Base-by-base conservation (phyloP, 2,888 invertebrate species). In the Caenorhabditis macrosperma region DNA sequence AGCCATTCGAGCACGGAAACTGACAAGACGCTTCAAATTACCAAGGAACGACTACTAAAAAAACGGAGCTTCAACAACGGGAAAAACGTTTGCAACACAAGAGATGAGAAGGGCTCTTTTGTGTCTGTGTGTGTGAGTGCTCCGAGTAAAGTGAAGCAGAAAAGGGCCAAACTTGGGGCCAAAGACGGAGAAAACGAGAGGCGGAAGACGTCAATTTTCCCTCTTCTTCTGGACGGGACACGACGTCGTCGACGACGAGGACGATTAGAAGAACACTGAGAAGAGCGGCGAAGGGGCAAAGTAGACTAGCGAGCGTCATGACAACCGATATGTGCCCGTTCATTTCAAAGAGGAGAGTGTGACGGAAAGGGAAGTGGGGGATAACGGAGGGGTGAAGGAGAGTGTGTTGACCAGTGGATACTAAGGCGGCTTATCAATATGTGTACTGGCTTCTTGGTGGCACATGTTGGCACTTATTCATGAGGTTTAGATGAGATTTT, bases 201-300 rank as follows among this genome's bases (percentile, higher is more conserved):
- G 52, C 59, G 76, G 64, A 64, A 76, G 67, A 76, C 71, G 66
- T 60, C 66, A 74, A 67, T 66, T 64, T 66, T 74, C 64, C 46
- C 24, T 24, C 50, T 46, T 24, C 33, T 30, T 22, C 30, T 60
- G 41, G 17, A 41, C 22, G 30, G 41, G 46, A n/a, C n/a, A n/a
- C 38, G 20, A 10, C 4, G 22, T 12, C 1, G 33, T 10, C 6
- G 38, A 41, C 61, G n/a, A n/a, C n/a, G n/a, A 44, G 44, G 30
- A 24, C 5, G 52, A 26, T 22, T 24, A 50, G 50, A 50, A 50
- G 22, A 50, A 20, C 26, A 30, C 28, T n/a, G 55, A 57, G 33
- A 57, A 1, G 57, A 15, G 33, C n/a, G 38, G 24, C 22, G 46
- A 10, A n/a, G 17, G 63, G 26, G 46, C 9, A 46, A 10, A 20